phyloP scores from a whole-genome alignment of 1,140 invertebrate species.

The Apis cerana region DNA sequence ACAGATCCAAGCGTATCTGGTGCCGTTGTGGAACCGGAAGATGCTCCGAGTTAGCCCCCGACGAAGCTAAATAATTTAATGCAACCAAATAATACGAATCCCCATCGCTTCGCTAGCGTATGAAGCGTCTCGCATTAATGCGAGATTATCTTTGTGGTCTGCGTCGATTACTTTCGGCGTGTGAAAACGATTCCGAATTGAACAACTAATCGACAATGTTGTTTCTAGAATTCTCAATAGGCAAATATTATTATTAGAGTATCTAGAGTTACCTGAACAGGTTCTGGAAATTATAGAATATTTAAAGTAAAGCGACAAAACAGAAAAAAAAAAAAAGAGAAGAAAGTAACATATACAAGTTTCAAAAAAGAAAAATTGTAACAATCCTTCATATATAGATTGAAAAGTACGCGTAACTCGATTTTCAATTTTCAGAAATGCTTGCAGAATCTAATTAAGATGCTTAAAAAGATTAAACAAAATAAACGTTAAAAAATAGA shows the following conservation, averaged over 20 bases:
- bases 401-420: slow-evolving; percentile 11
- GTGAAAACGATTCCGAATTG: background rate
- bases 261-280: slow-evolving; percentile 54
- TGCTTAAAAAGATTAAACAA: slow-evolving; percentile 4
- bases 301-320: slow-evolving; percentile 15
- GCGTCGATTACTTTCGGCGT: slow-evolving; percentile 1
- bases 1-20: slow-evolving; percentile 63
- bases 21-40: slow-evolving; percentile 68
- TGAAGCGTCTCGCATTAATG: slow-evolving; percentile 69
- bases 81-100: slow-evolving; percentile 66
- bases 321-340: background rate
- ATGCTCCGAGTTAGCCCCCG: slow-evolving; percentile 76
- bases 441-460: slow-evolving; percentile 20
- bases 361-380: background rate
- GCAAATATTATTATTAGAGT: slow-evolving; percentile 62
- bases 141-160: slow-evolving; percentile 47
- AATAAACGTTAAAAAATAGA: background rate
- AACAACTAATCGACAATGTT: slow-evolving; percentile 29
- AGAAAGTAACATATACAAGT: background rate
- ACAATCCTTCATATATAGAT: background rate
- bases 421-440: slow-evolving; percentile 24
- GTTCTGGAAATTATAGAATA: slow-evolving; percentile 39
- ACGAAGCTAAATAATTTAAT: slow-evolving; percentile 52
- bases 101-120: slow-evolving; percentile 71
- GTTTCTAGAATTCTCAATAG: slow-evolving; percentile 45